A percentile compares a stretch with the other conserved stretches of the same genome.
phyloP scores from a whole-genome alignment of 2,797 vertebrate species.

The Euphonia xanthogaster region DNA sequence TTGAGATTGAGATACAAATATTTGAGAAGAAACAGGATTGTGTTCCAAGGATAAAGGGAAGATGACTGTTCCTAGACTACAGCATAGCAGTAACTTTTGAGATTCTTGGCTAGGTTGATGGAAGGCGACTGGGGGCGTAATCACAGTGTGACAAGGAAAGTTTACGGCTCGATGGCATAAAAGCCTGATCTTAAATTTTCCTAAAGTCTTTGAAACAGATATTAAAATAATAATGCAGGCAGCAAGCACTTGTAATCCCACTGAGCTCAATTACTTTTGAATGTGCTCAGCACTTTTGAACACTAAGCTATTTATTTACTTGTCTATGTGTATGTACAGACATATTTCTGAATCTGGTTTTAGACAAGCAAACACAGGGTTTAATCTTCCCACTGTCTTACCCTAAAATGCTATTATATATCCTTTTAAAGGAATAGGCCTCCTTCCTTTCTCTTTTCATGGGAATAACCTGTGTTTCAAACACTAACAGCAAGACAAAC shows the following conservation, averaged over 20 bases:
- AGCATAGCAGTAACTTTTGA: background rate
- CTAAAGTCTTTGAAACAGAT: background rate
- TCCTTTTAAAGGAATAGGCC: background rate
- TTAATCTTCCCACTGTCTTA: background rate
- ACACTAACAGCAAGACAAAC: background rate
- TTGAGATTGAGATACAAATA: background rate
- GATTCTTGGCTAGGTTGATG: background rate
- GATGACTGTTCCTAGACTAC: background rate
- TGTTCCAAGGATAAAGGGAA: background rate
- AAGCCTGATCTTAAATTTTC: background rate
- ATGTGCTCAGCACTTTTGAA: background rate
- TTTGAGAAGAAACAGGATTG: background rate
- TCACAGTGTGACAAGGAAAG: background rate
- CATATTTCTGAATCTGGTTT: background rate
- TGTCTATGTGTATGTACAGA: background rate
- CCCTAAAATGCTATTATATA: background rate
- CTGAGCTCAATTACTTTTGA: background rate
- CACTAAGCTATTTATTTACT: slow-evolving; percentile 5
- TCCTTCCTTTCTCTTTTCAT: background rate
- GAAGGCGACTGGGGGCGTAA: background rate
- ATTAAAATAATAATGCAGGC: background rate
- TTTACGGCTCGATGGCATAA: background rate
- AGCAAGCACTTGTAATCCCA: background rate
- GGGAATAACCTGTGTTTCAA: background rate
- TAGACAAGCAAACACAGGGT: background rate